Evolutionary conservation across 2,797 vertebrate species (phyloP), one percentile per base, ranked within the genome.

Genomic region (Megalops cyprinoides): DNA sequence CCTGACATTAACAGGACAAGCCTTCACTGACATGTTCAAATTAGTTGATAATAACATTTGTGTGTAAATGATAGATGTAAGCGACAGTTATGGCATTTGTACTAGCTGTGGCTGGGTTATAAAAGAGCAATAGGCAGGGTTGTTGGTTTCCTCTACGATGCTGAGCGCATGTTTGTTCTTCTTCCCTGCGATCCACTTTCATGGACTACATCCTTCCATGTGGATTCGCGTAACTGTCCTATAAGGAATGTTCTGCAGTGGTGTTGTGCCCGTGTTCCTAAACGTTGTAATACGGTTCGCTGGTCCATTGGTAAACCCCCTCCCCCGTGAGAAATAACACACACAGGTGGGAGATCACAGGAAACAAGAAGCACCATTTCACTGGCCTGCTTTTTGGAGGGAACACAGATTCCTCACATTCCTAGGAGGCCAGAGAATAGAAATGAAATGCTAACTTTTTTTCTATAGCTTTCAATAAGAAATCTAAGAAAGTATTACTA

Each of bases 211-310:
- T 14, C 28, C 5, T 46, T 75, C 18, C 23, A 28, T 62, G 56
- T 60, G 56, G 46, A 4, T 4, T 10, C 44, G 55, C 14, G 56
- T 62, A 28, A 48, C 42, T 44, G 49, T 25, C 9, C 77, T 67
- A 44, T 37, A 25, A 67, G 42, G 58, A 67, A 78, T 25, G 60
- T 6, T 34, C 51, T 37, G 44, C n/a, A 20, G 37, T n/a, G 20
- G 25, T 23, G 79, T 79, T 28, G 44, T 76, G 74, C 31, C 53
- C 31, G 53, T 77, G 28, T 55, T 39, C 28, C 18, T 15, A 51
- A 53, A 53, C 51, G 53, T 18, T 12, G 51, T 53, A 53, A 9
- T 53, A 53, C 51, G 65, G 25, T 34, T 34, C 65, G 37, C 34
- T 3, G 18, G 31, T 74, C 42, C 25, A 23, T 51, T 58, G 23